Evolutionary conservation across 2,113 vertebrate species (phyloP), one percentile per base, ranked within the genome.

Genomic region (Microtus oregoni): DNA sequence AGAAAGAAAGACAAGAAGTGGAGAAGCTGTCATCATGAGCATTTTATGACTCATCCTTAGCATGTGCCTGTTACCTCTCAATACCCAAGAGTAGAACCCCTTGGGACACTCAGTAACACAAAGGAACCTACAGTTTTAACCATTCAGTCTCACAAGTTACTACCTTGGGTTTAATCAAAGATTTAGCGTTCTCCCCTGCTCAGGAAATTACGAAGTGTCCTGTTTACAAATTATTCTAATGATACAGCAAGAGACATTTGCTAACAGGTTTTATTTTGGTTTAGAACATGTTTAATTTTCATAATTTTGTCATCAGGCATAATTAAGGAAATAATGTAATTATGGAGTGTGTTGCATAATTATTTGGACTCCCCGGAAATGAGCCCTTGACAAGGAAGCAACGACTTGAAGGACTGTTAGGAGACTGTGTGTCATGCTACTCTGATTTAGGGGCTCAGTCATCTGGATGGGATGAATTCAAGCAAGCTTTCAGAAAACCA

Each of bases 281-380:
- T 97, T 91, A 83, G 73, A 95, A 67, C 35, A 52, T n/a, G 63
- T 76, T 94, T 90, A 91, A 96, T 96, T 97, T 96, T 87, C 73
- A 94, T 97, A 91, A 97, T 44, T 95, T 94, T 96, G 50, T 86
- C 94, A 94, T 95, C 91, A 93, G 89, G 78, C 86, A 81, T 96
- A 96, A 95, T 97, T 92, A 92, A 83, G 91, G 87, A 97, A 97
- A 95, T 81, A 97, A 96, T 96, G 50, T 91, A 90, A 95, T 97
- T 97, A 94, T 20, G 38, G 58, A 85, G 28, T 85, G 41, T 79
- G 67, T 72, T 78, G 82, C 63, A 72, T 83, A 75, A 97, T 95
- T 94, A 94, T 86, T 86, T 91, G 91, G 73, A 81, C 78, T 94
- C 68, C 68, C 32, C 89, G 95, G 91, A 96, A 92, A 95, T 85